Percentiles rank a stretch among this genome's conserved stretches.
phyloP scores from a whole-genome alignment of 2,888 invertebrate genomes.

The Erebia epiphron region DNA sequence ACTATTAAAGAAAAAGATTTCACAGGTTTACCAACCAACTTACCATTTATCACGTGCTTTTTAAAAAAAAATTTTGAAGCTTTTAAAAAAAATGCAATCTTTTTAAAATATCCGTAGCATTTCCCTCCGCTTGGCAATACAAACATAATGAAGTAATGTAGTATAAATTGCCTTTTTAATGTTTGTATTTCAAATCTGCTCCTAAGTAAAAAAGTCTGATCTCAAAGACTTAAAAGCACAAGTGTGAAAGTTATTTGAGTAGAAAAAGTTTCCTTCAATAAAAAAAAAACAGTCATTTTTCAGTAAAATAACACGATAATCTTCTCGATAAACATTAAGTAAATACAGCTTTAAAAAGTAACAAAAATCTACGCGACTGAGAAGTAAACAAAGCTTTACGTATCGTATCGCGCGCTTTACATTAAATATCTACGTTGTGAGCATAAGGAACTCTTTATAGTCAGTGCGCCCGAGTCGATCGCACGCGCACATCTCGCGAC shows the following conservation, averaged over 20 bases:
- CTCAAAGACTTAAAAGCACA: no score
- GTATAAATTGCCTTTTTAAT: no score
- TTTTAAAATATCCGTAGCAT: no score
- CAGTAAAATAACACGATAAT: background rate
- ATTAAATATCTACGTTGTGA: conserved; percentile 69
- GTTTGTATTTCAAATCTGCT: no score
- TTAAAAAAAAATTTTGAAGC: background rate
- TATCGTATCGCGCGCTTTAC: conserved; percentile 59
- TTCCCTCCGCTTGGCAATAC: no score
- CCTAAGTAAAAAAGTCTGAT: no score
- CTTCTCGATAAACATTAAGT: background rate
- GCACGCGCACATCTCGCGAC: conserved; percentile 64
- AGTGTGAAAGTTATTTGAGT: no score
- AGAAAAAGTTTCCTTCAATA: no score
- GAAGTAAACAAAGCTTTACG: conserved; percentile 67
- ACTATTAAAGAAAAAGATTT: no score
- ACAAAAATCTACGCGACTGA: conserved; percentile 31
- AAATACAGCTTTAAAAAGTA: conserved; percentile 13
- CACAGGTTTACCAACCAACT: background rate
- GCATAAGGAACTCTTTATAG: conserved; percentile 81
- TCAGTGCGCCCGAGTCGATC: conserved; percentile 75
- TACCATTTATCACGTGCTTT: background rate
- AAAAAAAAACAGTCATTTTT: background rate
- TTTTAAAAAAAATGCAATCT: no score
- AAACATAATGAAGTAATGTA: no score